Evolutionary conservation across 2,797 vertebrate genomes (phyloP).

Genomic region (Periparus ater): DNA sequence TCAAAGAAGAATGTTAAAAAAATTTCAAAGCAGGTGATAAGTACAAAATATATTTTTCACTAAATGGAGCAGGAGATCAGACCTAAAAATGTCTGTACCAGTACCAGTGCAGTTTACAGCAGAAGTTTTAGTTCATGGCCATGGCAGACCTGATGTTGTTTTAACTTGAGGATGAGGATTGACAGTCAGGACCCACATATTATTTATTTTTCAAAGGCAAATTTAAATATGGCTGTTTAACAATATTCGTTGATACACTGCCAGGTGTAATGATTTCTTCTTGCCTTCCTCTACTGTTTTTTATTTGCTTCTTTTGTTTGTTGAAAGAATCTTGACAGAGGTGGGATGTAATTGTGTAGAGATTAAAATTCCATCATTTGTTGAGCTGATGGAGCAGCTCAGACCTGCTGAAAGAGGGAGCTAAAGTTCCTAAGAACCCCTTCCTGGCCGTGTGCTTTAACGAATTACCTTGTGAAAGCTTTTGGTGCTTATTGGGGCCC

Average conservation of each 20-base stretch:
- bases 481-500: neutral
- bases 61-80: neutral
- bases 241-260: neutral
- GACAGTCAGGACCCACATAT: neutral
- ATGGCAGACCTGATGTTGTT: neutral
- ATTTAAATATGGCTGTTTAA: neutral
- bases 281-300: neutral
- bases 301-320: neutral
- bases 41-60: neutral
- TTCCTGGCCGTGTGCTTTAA: neutral
- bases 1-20: constrained; percentile 80
- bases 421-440: no score
- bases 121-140: neutral
- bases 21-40: constrained; percentile 82
- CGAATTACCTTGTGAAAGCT: neutral
- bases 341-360: neutral
- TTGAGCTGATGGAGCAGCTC: neutral
- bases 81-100: neutral
- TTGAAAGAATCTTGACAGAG: neutral
- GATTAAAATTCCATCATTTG: neutral
- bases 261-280: neutral
- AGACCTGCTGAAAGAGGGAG: neutral
- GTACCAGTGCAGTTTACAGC: neutral
- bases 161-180: neutral
- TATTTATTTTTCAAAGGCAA: neutral